Conservation (phyloP, 2,797 vertebrate genomes). For the Phoxinus dragarum region DNA sequence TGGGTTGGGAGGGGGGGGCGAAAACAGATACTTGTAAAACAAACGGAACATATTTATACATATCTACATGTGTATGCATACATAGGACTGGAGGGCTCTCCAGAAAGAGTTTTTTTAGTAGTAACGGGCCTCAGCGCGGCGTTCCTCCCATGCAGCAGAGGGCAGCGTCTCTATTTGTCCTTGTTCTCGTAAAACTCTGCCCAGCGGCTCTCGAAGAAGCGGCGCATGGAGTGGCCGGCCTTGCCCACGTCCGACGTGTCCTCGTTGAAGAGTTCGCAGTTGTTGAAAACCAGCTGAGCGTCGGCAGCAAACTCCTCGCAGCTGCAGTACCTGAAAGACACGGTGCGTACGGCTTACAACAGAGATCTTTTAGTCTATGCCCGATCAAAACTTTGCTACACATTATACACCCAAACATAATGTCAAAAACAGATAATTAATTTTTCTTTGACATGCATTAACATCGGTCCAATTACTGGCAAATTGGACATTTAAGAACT, state of each 20-base stretch:
- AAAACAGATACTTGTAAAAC: slow-evolving; percentile 62
- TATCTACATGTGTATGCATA: slow-evolving; percentile 77
- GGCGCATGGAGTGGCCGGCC: slow-evolving; percentile 90
- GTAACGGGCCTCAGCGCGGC: slow-evolving; percentile 63
- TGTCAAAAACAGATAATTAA: too few species aligned
- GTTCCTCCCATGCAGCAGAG: slow-evolving; percentile 27
- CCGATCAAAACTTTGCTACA: too few species aligned
- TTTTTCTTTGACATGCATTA: too few species aligned
- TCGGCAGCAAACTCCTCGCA: slow-evolving; percentile 92
- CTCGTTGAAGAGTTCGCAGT: slow-evolving; percentile 95
- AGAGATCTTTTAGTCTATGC: too few species aligned
- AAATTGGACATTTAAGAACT: too few species aligned
- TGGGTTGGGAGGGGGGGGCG: slow-evolving; percentile 61
- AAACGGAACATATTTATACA: slow-evolving; percentile 79
- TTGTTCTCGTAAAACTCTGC: slow-evolving; percentile 92
- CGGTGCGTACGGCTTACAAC: neutral
- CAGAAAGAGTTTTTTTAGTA: slow-evolving; percentile 75
- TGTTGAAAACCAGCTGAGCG: slow-evolving; percentile 91
- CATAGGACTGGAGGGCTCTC: slow-evolving; percentile 68
- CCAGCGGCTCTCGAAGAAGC: slow-evolving; percentile 95
- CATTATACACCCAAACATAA: too few species aligned
- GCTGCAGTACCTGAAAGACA: slow-evolving; percentile 84
- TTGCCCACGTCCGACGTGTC: slow-evolving; percentile 92
- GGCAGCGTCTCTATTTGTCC: slow-evolving; percentile 75
- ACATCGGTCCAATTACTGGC: too few species aligned